Conservation (phyloP, 2,797 vertebrate species). For the Limosa lapponica region DNA sequence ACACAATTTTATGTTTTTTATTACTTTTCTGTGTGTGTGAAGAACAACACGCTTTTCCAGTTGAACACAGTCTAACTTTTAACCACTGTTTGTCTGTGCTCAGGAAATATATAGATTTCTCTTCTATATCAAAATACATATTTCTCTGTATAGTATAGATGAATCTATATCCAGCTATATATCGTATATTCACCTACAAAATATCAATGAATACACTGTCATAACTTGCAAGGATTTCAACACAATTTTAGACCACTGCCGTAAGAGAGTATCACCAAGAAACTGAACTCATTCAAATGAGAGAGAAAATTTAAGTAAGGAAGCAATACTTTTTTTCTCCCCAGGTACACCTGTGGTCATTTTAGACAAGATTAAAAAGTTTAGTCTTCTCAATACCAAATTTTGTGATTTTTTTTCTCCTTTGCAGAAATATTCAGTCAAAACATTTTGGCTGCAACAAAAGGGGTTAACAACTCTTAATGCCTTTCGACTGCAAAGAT, state of each 20-base stretch:
- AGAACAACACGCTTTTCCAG: fast-evolving
- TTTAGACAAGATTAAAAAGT: not conserved
- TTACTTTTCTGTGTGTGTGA: not conserved
- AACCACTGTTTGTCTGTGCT: not conserved
- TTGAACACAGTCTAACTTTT: not conserved
- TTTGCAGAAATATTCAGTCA: not conserved
- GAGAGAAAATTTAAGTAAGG: not conserved
- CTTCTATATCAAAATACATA: not conserved
- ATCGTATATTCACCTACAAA: not conserved
- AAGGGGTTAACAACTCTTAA: conserved; percentile 62
- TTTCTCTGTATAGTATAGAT: not conserved
- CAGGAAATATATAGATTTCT: not conserved
- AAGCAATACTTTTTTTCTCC: not conserved
- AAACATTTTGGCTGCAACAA: conserved; percentile 53
- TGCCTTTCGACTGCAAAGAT: conserved; percentile 38
- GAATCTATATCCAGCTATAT: not conserved
- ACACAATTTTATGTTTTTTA: not conserved
- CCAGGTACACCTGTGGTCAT: not conserved
- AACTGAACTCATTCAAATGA: not conserved
- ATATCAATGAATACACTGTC: not conserved
- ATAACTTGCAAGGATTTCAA: not conserved
- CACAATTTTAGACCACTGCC: not conserved
- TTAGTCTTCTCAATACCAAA: not conserved
- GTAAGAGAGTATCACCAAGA: not conserved
- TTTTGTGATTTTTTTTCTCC: not conserved